Evolutionary conservation across 2,113 vertebrate species (phyloP), one percentile per base, ranked within the genome.

Genomic region (Anarrhichthys ocellatus): DNA sequence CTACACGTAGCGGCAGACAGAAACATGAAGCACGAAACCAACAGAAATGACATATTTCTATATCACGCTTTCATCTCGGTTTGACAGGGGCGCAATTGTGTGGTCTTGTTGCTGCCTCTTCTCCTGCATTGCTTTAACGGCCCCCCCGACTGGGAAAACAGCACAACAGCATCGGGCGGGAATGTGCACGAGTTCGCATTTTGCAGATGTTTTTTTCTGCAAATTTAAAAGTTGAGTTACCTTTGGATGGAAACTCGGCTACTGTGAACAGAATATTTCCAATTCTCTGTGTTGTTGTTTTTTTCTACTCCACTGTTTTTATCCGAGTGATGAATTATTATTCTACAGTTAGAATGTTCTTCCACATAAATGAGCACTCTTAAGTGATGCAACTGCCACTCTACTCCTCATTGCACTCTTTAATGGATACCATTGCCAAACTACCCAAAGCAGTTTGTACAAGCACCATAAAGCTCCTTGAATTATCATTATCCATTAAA

Each of bases 401-500:
- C 9, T 40, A 27, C 20, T 36, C 17, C 9, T 22, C 10, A 58
- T 42, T 67, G 11, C 9, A 61, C 3, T 29, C 3, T 29, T n/a
- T 15, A 32, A 27, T 54, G 2, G 6, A 64, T 63, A 13, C 9
- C 34, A 18, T 50, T 36, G 46, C 24, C 50, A 54, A 11, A 54
- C 34, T 0, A 54, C 5, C 24, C 42, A 66, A 5, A 64, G 22
- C 22, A 58, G 22, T 71, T 3, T 32, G 80, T 13, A 6, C 14
- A 6, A 27, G 22, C 15, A 18, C 36, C 9, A 40, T 52, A 20
- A 8, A 38, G 29, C 27, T 22, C 14, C 36, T 36, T 36, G 7
- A 36, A 44, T 27, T 15, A 2, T 29, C 18, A 54, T 38, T 27
- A 0, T 36, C 0, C 52, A 62, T 32, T 14, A 44, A 22, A 52